phyloP scores from a whole-genome alignment of 2,888 invertebrate genomes.

The Cheiracanthium punctorium region DNA sequence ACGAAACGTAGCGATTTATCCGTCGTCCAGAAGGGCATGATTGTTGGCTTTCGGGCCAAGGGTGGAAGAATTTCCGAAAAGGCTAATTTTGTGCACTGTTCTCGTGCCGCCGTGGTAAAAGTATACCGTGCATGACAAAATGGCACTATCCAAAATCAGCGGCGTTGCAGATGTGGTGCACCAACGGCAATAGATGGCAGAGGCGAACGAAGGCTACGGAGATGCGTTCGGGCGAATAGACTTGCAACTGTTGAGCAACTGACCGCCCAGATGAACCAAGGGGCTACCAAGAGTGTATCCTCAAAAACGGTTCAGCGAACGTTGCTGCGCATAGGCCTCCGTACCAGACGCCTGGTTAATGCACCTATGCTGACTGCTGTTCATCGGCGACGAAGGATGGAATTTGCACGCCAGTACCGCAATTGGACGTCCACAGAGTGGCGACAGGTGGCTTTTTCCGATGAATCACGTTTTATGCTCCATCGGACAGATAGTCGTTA shows the following conservation, averaged over 20 bases:
- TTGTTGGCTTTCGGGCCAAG: too few species aligned
- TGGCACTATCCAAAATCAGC: slow-evolving; percentile 8
- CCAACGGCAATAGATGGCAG: slow-evolving; percentile 1
- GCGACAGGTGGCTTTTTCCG: slow-evolving; percentile 8
- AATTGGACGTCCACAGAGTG: slow-evolving; percentile 10
- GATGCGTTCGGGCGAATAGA: slow-evolving; percentile 25
- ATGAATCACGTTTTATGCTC: slow-evolving; percentile 18
- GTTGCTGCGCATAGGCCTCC: too few species aligned
- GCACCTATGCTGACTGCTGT: slow-evolving; percentile 18
- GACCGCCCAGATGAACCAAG: neutral
- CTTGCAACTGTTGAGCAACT: slow-evolving; percentile 10
- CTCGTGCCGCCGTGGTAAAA: slow-evolving; percentile 9
- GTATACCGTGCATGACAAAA: slow-evolving; percentile 20
- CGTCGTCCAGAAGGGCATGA: too few species aligned
- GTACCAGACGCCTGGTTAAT: neutral
- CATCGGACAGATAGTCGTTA: slow-evolving; percentile 11
- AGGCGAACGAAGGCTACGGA: slow-evolving; percentile 3
- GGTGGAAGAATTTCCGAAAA: slow-evolving; percentile 16
- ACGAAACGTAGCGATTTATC: too few species aligned
- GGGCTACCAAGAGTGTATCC: too few species aligned
- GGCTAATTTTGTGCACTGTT: neutral
- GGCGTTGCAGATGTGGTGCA: neutral
- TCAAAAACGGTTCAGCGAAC: too few species aligned
- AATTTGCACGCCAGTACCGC: neutral
- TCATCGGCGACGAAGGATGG: slow-evolving; percentile 6